These are phyloP conservation scores for Ariolimax columbianus DNA, from an alignment of 2,888 invertebrate species.

Conservation along the genomic window DNA sequence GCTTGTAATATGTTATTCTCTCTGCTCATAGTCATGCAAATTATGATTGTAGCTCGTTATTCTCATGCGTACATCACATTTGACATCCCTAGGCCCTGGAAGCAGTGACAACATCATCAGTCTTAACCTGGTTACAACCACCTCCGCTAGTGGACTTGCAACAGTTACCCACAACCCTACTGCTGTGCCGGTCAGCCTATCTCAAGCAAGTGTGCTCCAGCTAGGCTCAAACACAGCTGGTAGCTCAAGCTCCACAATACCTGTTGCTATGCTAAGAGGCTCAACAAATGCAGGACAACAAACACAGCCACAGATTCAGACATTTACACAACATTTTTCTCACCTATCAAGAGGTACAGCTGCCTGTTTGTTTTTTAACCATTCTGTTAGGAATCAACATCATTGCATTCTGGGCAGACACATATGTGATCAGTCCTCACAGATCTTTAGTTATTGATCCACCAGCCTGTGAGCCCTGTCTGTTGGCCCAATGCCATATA, in stretches of 20 bases:
- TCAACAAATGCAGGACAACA: slow-evolving; percentile 1
- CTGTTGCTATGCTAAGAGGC: slow-evolving; percentile 39
- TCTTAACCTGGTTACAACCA: slow-evolving; percentile 37
- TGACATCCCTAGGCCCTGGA: slow-evolving; percentile 13
- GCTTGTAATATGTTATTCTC: no score
- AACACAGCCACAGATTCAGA: slow-evolving; percentile 34
- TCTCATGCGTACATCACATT: not conserved
- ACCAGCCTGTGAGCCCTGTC: no score
- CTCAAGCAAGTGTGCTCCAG: slow-evolving; percentile 36
- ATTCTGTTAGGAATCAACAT: no score
- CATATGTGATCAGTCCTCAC: no score
- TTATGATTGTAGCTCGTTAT: no score
- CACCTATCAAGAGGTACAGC: slow-evolving; percentile 43
- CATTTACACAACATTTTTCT: slow-evolving; percentile 33
- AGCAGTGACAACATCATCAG: slow-evolving; percentile 18
- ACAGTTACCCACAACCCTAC: slow-evolving; percentile 15
- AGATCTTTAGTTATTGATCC: no score
- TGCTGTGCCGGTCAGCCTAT: slow-evolving; percentile 26
- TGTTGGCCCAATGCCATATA: no score
- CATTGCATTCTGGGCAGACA: no score
- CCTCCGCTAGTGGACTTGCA: not conserved
- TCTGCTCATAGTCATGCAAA: no score
- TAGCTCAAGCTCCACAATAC: slow-evolving; percentile 26
- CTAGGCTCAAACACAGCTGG: slow-evolving; percentile 21
- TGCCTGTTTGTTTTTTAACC: no score